phyloP scores from a whole-genome alignment of 2,113 vertebrate genomes.

The Gavia stellata region DNA sequence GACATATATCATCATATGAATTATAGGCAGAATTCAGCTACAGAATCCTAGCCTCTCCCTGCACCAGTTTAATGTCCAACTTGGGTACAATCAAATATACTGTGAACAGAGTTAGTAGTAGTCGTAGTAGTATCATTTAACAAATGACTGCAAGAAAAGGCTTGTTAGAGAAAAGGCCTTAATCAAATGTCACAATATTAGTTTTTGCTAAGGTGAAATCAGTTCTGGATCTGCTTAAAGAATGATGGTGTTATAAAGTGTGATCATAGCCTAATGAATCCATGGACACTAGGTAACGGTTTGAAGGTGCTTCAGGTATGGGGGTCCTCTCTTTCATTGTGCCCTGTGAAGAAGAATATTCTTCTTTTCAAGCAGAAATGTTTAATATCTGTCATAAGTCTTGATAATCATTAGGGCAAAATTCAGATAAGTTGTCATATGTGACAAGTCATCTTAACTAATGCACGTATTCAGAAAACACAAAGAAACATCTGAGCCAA shows the following conservation, averaged over 20 bases:
- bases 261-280: neutral
- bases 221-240: neutral
- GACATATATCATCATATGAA: neutral
- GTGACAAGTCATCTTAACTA: neutral
- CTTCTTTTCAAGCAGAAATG: neutral
- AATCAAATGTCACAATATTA: neutral
- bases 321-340: neutral
- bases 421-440: neutral
- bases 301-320: neutral
- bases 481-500: neutral
- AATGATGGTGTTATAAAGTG: neutral
- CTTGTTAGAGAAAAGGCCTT: neutral
- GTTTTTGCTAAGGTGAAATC: neutral
- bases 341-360: neutral
- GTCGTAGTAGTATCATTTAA: neutral
- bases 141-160: neutral
- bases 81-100: neutral
- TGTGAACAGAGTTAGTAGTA: neutral
- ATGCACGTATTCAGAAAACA: neutral
- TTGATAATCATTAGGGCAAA: neutral
- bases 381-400: neutral
- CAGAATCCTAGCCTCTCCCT: neutral
- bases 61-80: neutral
- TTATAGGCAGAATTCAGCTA: neutral
- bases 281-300: neutral